Evolutionary conservation across 2,888 invertebrate genomes (phyloP), one percentile per base, ranked within the genome.

Genomic region (Coelinius sp.): DNA sequence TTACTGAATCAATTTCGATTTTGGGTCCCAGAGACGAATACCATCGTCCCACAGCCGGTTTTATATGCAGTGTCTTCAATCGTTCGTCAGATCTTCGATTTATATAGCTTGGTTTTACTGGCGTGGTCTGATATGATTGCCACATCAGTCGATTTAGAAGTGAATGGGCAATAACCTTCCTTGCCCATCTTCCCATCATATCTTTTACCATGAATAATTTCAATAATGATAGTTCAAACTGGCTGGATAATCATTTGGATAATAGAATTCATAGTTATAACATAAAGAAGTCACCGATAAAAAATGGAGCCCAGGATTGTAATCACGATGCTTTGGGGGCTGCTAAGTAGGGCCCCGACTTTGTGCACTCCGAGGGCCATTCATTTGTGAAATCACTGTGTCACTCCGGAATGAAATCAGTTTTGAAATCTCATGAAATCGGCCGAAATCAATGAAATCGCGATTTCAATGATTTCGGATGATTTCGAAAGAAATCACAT

Each of bases 31-130:
- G 22, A 53, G 41, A 52, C 65, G 66, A 69, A 41, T 69, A 44
- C 65, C 68, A 53, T 71, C 63, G 49, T 41, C 65, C 17, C 38
- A 1, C 22, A 8, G 20, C 41, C 10, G 14, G 24, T 35, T 22
- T 22, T 17, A 69, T 46, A 27, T 71, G 71, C 68, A 66, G 65
- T 66, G 59, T 49, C 44, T 52, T 24, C 31, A 62, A 38, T 65
- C 52, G 38, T 66, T 63, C 46, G 46, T 14, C 46, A n/a, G 24
- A 46, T n/a, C 44, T 41, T 44, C 46, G 56, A 68, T 56, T 24
- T 56, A 68, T 56, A 22, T 38, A 27, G 38, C 24, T 31, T 31
- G 17, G 20, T 63, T 46, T 65, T 65, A 10, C 41, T 44, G 25
- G 25, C 44, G 25, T 27, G 25, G 14, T 44, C 44, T 4, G 17